Percentiles rank a stretch among this genome's conserved stretches.
Evolutionary conservation across 2,113 vertebrate species (phyloP).

Genomic region (Serinus canaria): DNA sequence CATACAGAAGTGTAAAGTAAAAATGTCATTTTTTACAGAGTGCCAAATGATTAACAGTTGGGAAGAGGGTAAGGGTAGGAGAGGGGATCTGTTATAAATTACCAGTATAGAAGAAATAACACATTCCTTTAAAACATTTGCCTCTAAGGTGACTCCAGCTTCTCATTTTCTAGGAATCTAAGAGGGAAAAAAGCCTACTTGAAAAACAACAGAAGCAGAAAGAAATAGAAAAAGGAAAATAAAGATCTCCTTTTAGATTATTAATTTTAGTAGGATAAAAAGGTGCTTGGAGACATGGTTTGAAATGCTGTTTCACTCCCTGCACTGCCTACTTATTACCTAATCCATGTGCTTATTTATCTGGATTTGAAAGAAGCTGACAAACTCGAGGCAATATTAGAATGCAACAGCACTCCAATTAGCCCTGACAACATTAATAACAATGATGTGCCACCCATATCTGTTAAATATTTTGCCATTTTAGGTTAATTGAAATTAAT

Average conservation of each 20-base stretch:
- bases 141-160: background rate
- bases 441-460: background rate
- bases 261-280: background rate
- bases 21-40: background rate
- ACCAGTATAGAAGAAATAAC: background rate
- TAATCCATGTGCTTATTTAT: background rate
- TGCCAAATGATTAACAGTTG: background rate
- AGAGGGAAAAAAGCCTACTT: background rate
- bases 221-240: background rate
- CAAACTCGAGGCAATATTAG: background rate
- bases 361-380: slow-evolving; percentile 8
- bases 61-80: background rate
- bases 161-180: background rate
- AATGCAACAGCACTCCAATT: background rate
- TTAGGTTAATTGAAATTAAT: slow-evolving; percentile 37
- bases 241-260: background rate
- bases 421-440: background rate
- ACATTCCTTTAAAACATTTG: background rate
- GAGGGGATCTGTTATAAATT: background rate
- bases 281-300: background rate
- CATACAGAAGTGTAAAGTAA: background rate
- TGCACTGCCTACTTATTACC: background rate
- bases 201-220: background rate
- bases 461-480: background rate
- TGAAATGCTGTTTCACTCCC: background rate